Percentiles rank a stretch among this genome's conserved stretches.
phyloP scores from a whole-genome alignment of 37 sponge, comb jelly and placozoan genomes.

The Oopsacas minuta region DNA sequence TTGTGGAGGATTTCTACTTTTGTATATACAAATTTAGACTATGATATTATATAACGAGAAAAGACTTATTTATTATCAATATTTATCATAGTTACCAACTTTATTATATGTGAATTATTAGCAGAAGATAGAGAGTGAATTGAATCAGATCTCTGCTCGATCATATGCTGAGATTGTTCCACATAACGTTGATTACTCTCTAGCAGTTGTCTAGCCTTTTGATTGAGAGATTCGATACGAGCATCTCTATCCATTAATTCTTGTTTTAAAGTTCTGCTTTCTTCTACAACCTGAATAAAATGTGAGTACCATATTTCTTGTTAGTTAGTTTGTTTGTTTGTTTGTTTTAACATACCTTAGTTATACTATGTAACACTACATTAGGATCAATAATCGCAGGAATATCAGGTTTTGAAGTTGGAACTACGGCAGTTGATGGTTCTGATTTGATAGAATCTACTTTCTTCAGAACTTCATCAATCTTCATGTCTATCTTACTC shows the following conservation, averaged over 20 bases:
- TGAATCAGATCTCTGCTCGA: slow-evolving; percentile 1
- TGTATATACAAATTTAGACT: too few relatives aligned
- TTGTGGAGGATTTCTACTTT: too few relatives aligned
- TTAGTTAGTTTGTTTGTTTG: too few relatives aligned
- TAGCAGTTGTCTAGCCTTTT: background rate
- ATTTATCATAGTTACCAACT: too few relatives aligned
- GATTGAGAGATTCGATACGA: background rate
- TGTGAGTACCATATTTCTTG: too few relatives aligned
- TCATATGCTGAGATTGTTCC: background rate
- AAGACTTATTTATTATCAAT: background rate
- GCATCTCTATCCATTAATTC: background rate
- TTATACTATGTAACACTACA: background rate
- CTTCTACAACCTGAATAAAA: background rate
- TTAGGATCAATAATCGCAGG: background rate
- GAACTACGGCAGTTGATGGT: background rate
- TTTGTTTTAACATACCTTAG: background rate
- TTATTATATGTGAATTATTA: background rate
- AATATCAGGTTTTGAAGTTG: background rate
- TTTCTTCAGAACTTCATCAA: background rate
- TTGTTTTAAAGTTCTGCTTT: background rate
- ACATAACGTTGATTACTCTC: slow-evolving; percentile 3
- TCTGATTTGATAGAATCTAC: background rate
- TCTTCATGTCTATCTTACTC: background rate
- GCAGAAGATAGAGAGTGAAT: slow-evolving; percentile 13
- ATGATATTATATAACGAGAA: too few relatives aligned